Percentiles rank a stretch among this genome's conserved stretches.
These are phyloP conservation scores for Spicauda simplicius DNA, from an alignment of 2,888 invertebrate genomes.

Conservation along the genomic window DNA sequence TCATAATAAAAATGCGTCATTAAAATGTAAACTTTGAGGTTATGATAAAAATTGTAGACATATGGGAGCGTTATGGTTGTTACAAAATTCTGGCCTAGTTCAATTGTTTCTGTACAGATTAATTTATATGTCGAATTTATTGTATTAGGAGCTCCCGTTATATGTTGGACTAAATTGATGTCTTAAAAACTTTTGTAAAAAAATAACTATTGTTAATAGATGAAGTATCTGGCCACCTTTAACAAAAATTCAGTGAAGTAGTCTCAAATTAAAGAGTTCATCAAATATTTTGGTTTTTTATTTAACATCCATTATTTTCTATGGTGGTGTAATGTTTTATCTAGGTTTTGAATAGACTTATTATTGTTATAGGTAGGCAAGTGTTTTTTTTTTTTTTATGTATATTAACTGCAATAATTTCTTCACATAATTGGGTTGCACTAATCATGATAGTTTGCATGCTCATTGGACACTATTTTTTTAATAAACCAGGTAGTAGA, in stretches of 20 bases:
- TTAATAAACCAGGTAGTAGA: too few species aligned
- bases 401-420: too few species aligned
- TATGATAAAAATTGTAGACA: neutral
- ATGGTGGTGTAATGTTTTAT: too few species aligned
- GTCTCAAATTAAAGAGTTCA: conserved; percentile 79
- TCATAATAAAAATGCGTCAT: neutral
- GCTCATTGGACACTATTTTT: too few species aligned
- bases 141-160: conserved; percentile 15
- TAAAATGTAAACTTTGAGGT: conserved; percentile 4
- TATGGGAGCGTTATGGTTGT: conserved; percentile 25
- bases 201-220: neutral
- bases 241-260: conserved; percentile 50
- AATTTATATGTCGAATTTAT: conserved; percentile 18
- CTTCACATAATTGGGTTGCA: too few species aligned
- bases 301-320: conserved; percentile 42
- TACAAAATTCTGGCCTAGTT: conserved; percentile 16
- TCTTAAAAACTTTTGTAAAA: neutral
- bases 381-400: too few species aligned
- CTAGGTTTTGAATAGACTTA: too few species aligned
- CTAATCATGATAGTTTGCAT: too few species aligned
- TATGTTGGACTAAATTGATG: neutral
- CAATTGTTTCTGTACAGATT: conserved; percentile 15
- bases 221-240: conserved; percentile 2
- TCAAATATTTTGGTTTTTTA: conserved; percentile 56
- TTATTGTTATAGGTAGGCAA: too few species aligned